A percentile compares a stretch with the other conserved stretches of the same genome.
Evolutionary conservation across 2,797 vertebrate species (phyloP).

Genomic region (Acanthornis magna): DNA sequence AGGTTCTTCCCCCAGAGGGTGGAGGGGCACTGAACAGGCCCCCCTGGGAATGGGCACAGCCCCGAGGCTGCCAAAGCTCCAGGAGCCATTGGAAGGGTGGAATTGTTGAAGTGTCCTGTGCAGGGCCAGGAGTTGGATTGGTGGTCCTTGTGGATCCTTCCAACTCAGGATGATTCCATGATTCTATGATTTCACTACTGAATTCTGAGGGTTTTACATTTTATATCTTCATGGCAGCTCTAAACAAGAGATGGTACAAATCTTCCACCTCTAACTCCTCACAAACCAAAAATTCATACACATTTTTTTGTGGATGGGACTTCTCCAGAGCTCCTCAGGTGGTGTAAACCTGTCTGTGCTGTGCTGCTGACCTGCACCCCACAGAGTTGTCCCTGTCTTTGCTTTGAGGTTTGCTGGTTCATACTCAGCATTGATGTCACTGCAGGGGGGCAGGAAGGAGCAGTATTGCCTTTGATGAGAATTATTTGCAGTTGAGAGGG

Average conservation of each 20-base stretch:
- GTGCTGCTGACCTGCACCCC: neutral
- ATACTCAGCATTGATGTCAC: neutral
- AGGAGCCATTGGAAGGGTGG: neutral
- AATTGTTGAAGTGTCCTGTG: neutral
- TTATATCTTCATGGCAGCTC: accelerated
- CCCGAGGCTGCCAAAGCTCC: neutral
- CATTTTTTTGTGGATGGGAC: neutral
- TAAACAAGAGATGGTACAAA: neutral
- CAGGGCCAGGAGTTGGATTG: neutral
- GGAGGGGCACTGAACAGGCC: neutral
- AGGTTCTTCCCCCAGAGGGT: neutral
- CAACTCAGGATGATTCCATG: neutral
- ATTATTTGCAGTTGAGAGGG: neutral
- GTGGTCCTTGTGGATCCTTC: neutral
- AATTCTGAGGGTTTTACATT: neutral
- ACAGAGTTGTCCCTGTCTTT: neutral
- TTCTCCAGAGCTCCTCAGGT: neutral
- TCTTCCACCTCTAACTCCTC: neutral
- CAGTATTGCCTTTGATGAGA: neutral
- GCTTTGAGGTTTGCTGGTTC: neutral
- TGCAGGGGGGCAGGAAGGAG: neutral
- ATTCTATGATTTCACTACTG: neutral
- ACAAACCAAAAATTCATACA: neutral
- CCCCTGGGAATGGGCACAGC: neutral
- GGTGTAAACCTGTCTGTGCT: neutral